phyloP scores from a whole-genome alignment of 1,140 invertebrate genomes.

The Pantala flavescens region DNA sequence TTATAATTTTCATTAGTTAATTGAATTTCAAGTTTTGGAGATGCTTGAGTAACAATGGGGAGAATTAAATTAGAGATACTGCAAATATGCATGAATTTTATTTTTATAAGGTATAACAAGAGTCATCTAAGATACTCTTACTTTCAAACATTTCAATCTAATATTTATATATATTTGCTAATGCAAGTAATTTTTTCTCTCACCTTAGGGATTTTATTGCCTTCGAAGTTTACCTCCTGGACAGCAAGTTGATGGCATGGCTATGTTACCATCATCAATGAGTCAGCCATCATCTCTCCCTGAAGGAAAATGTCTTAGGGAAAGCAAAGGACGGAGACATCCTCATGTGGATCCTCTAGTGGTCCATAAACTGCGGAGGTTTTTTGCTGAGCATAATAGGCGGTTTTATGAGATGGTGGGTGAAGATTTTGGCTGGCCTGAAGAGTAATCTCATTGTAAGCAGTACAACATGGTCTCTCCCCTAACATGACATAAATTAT shows the following conservation, averaged over 20 bases:
- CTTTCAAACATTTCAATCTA: no score
- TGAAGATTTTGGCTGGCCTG: constrained; percentile 83
- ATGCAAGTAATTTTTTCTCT: not conserved
- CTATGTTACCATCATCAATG: not conserved
- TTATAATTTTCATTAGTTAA: no score
- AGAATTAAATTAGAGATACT: no score
- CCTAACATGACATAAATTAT: no score
- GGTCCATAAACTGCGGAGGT: constrained; percentile 76
- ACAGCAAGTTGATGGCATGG: not conserved
- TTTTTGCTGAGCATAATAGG: constrained; percentile 91
- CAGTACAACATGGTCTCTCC: no score
- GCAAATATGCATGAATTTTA: no score
- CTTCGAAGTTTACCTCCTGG: constrained; percentile 54
- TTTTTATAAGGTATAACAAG: no score
- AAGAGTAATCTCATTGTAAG: constrained; percentile 27
- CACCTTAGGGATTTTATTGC: constrained; percentile 74
- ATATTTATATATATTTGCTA: no score
- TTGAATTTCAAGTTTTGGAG: no score
- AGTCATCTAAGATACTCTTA: no score
- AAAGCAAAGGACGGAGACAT: constrained; percentile 90
- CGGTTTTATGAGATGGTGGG: constrained; percentile 90
- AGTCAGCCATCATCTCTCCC: constrained; percentile 32
- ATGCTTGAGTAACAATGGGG: no score
- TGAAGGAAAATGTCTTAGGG: constrained; percentile 80
- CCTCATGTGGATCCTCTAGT: constrained; percentile 74